phyloP scores from a whole-genome alignment of 2,888 invertebrate genomes.

The Physocephala rufipes region DNA sequence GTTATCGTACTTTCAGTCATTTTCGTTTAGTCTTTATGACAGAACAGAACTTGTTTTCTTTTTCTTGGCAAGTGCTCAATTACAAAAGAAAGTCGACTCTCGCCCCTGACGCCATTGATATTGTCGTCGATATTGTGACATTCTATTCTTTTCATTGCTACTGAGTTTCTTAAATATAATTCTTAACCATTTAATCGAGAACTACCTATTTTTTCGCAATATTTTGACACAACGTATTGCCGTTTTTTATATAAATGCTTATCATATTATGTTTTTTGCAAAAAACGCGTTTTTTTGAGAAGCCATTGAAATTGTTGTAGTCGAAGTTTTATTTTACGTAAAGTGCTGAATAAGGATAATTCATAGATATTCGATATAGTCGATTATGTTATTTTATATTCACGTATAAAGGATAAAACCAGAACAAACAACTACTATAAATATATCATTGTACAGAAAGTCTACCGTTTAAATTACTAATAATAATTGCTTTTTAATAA shows the following conservation, averaged over 20 bases:
- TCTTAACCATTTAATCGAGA: no score
- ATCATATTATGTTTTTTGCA: slow-evolving; percentile 1
- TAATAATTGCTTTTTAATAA: no score
- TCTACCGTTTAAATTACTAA: no score
- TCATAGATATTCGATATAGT: background rate
- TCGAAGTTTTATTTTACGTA: background rate
- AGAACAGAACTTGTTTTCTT: no score
- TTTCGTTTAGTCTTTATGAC: background rate
- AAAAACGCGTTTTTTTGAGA: background rate
- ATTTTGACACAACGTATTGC: no score
- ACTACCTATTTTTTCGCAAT: no score
- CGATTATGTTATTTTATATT: no score
- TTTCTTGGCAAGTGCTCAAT: background rate
- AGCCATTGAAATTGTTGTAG: background rate
- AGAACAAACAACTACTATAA: no score
- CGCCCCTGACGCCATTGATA: background rate
- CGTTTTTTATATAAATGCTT: background rate
- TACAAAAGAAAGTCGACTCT: background rate
- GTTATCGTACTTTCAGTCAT: background rate
- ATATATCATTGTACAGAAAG: no score
- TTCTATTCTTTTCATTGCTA: background rate
- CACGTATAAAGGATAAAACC: no score
- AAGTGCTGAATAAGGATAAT: background rate
- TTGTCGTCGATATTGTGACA: background rate
- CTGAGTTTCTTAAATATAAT: no score